A percentile compares a stretch with the other conserved stretches of the same genome.
These are phyloP conservation scores for Seira ritae DNA, from an alignment of 2,888 invertebrate genomes.

Conservation along the genomic window DNA sequence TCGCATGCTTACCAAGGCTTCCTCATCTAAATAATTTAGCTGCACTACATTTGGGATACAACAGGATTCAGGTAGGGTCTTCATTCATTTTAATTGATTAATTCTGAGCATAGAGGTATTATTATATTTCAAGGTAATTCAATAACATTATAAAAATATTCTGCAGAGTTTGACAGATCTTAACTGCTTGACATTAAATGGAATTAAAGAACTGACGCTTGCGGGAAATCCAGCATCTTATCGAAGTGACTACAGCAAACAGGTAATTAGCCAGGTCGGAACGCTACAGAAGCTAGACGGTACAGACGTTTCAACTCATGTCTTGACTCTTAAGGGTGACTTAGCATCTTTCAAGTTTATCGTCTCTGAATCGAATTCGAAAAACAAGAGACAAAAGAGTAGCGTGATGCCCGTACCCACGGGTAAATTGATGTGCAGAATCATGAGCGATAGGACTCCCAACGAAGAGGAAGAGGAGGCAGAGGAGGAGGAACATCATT, in stretches of 20 bases:
- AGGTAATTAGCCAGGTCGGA: conserved; percentile 54
- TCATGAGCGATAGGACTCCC: neutral
- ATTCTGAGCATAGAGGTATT: neutral
- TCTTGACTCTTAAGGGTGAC: conserved; percentile 31
- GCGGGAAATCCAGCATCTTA: conserved; percentile 66
- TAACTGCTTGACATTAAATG: conserved; percentile 45
- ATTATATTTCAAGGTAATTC: conserved; percentile 15
- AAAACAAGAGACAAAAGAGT: conserved; percentile 18
- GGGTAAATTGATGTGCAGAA: conserved; percentile 43
- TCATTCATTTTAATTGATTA: neutral
- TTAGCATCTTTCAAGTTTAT: conserved; percentile 33
- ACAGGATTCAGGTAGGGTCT: conserved; percentile 69
- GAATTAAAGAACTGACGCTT: conserved; percentile 63
- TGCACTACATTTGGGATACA: conserved; percentile 68
- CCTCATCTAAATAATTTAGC: conserved; percentile 69
- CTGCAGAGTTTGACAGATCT: conserved; percentile 68
- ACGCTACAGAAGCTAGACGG: conserved; percentile 67
- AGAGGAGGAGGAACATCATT: neutral
- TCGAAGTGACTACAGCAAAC: conserved; percentile 65
- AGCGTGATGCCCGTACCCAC: conserved; percentile 43
- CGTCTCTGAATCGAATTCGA: conserved; percentile 13
- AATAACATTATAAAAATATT: neutral
- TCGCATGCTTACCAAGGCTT: conserved; percentile 67
- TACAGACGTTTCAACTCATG: conserved; percentile 43
- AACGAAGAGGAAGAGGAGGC: neutral